Conservation (phyloP, 2,113 vertebrate genomes). For the Oryzias melastigma region DNA sequence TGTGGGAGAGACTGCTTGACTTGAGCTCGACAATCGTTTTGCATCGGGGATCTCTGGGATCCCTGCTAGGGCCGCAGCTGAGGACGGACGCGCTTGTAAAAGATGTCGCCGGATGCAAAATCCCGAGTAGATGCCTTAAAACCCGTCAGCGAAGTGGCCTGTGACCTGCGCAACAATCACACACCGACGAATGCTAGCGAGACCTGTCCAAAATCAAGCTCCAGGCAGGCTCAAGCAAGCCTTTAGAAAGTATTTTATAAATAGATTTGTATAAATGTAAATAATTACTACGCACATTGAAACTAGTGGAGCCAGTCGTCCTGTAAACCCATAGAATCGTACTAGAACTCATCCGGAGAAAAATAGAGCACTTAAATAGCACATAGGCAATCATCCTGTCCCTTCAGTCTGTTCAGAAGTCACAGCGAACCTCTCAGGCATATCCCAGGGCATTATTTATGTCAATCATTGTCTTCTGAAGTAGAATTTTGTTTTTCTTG, state of each 20-base stretch:
- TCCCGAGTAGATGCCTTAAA: conserved; percentile 82
- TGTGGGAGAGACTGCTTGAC: conserved; percentile 89
- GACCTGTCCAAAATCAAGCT: conserved; percentile 71
- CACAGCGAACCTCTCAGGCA: conserved; percentile 67
- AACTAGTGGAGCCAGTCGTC: conserved; percentile 40
- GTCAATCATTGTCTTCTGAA: conserved; percentile 50
- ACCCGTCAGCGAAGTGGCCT: conserved; percentile 76
- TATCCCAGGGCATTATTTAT: conserved; percentile 67
- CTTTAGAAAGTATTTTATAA: conserved; percentile 69
- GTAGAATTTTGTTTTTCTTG: conserved; percentile 25
- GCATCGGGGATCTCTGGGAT: conserved; percentile 25
- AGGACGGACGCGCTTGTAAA: background rate
- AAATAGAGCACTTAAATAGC: conserved; percentile 74
- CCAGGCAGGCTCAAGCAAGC: conserved; percentile 65
- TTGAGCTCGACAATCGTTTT: conserved; percentile 84
- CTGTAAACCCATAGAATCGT: conserved; percentile 48
- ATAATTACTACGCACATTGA: conserved; percentile 67
- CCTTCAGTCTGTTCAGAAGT: conserved; percentile 51
- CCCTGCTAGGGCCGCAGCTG: conserved; percentile 14
- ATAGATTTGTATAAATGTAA: conserved; percentile 74
- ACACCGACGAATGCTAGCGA: conserved; percentile 67
- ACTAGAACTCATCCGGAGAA: conserved; percentile 51
- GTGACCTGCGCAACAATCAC: conserved; percentile 81
- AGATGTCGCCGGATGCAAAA: conserved; percentile 63
- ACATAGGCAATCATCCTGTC: conserved; percentile 73